These are phyloP conservation scores for Rafetus swinhoei DNA, from an alignment of 2,113 vertebrate species.

Conservation along the genomic window DNA sequence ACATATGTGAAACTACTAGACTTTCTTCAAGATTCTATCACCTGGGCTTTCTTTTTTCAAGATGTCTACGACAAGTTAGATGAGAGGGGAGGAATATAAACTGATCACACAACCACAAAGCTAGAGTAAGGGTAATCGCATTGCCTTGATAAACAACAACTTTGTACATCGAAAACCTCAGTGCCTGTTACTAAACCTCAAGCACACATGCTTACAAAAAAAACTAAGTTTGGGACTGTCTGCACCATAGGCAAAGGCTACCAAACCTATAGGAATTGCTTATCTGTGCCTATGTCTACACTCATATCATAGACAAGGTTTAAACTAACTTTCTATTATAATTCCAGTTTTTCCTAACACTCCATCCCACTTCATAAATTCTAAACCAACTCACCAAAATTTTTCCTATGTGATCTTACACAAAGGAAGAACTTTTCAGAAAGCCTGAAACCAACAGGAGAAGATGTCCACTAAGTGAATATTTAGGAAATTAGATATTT, in stretches of 20 bases:
- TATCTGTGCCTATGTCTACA: background rate
- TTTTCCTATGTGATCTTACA: background rate
- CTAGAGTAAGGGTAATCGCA: background rate
- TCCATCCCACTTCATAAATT: background rate
- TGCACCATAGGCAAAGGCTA: background rate
- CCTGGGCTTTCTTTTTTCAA: background rate
- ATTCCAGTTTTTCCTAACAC: fast-evolving
- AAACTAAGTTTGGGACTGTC: background rate
- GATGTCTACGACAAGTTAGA: background rate
- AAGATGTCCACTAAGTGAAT: background rate
- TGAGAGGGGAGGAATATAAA: background rate
- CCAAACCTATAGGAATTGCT: background rate
- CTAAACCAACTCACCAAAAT: background rate
- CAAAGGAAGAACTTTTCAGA: background rate
- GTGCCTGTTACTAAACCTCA: fast-evolving
- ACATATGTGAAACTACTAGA: background rate
- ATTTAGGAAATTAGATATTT: background rate
- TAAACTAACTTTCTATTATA: background rate
- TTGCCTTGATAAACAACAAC: background rate
- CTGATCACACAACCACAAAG: background rate
- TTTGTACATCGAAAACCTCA: background rate
- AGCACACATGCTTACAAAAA: background rate
- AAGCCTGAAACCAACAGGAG: background rate
- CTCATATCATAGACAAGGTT: background rate
- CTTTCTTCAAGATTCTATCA: background rate